Percentiles rank a stretch among this genome's conserved stretches.
Evolutionary conservation across 2,888 invertebrate species (phyloP).

Genomic region (Rhagonycha fulva): DNA sequence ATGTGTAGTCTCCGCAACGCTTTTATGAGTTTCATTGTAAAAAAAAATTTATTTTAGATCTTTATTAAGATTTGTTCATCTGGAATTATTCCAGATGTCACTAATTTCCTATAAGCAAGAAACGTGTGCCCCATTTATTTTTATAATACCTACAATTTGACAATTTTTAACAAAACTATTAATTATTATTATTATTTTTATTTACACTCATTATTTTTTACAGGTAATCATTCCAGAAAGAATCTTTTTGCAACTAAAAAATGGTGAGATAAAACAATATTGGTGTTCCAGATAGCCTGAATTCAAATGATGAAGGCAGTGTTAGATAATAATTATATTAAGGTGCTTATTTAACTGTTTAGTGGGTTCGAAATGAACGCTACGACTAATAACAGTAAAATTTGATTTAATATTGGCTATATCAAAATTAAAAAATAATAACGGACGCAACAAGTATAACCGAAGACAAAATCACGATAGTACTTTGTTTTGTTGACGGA

Average conservation of each 20-base stretch:
- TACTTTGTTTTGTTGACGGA: neutral
- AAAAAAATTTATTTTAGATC: no score
- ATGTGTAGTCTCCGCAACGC: no score
- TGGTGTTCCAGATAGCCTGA: neutral
- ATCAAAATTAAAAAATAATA: neutral
- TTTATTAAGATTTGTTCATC: neutral
- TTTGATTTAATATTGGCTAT: neutral
- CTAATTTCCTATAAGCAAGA: neutral
- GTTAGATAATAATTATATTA: neutral
- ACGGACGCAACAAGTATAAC: neutral
- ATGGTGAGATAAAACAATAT: neutral
- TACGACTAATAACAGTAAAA: neutral
- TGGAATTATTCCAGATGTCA: neutral
- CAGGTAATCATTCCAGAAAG: neutral
- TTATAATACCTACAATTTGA: neutral
- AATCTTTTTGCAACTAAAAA: neutral
- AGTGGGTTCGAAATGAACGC: neutral
- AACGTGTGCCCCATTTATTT: neutral
- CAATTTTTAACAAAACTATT: neutral
- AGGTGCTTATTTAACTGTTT: slow-evolving; percentile 1
- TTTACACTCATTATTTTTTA: neutral
- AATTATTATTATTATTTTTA: no score
- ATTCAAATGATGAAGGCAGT: neutral
- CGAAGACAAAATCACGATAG: neutral
- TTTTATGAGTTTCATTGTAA: no score